These are phyloP conservation scores for Drosophila novamexicana DNA, from an alignment of 1,140 invertebrate genomes.

Conservation along the genomic window DNA sequence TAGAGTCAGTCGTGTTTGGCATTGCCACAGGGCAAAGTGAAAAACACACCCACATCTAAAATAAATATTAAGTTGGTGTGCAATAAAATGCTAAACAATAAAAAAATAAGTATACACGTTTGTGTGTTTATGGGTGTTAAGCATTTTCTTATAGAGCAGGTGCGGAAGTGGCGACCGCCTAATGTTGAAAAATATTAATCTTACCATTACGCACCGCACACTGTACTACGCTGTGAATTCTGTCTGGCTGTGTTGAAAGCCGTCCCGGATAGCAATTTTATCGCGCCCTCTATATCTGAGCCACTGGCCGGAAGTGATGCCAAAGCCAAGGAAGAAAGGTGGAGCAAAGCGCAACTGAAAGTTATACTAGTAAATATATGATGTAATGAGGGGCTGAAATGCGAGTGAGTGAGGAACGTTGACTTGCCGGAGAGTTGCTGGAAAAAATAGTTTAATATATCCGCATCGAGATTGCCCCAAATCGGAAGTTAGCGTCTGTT, in stretches of 20 bases:
- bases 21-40: constrained; percentile 53
- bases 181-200: constrained; percentile 66
- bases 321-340: constrained; percentile 27
- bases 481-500: constrained; percentile 40
- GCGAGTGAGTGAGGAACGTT: background rate
- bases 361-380: constrained; percentile 59
- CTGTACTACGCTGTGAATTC: background rate
- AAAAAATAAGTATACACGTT: constrained; percentile 43
- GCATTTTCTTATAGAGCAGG: constrained; percentile 60
- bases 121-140: background rate
- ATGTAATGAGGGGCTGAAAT: constrained; percentile 55
- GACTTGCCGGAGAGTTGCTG: constrained; percentile 38
- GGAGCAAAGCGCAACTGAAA: constrained; percentile 32
- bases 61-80: constrained; percentile 79
- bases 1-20: constrained; percentile 20
- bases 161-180: constrained; percentile 75
- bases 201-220: constrained; percentile 16
- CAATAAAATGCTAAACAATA: constrained; percentile 75
- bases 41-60: constrained; percentile 74
- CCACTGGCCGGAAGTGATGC: constrained; percentile 55
- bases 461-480: constrained; percentile 70
- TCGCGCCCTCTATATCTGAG: constrained; percentile 68
- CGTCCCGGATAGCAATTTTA: constrained; percentile 59
- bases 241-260: constrained; percentile 63
- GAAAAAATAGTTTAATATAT: constrained; percentile 83